Evolutionary conservation across 1,140 invertebrate genomes (phyloP), one percentile per base, ranked within the genome.

Genomic region (Cryptotermes secundus): DNA sequence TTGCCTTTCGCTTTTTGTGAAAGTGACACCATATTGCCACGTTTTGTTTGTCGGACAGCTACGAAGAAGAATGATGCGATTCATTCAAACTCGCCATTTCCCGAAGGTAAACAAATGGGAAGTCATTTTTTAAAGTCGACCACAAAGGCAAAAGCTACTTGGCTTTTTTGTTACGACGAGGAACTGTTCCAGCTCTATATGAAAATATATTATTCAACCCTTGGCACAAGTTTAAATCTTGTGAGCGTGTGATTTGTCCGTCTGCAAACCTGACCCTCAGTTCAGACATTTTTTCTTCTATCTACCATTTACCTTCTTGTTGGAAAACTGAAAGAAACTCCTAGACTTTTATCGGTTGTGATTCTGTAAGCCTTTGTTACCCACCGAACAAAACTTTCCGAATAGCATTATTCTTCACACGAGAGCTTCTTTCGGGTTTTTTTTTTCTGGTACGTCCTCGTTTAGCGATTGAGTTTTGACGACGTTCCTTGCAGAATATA

Each of bases 31-130:
- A 2, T 14, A 14, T 72, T 72, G 59, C 59, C 59, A 72, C 59
- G 14, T 72, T 72, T 72, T 72, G 59, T 31, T 65, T 72, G 59
- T 72, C 59, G n/a, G 59, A 10, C 19, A 22, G 59, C 59, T 72
- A 31, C 26, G 7, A 72, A 26, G 59, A 72, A 72, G 59, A 72
- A 72, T 72, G 31, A 72, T 72, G 59, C n/a, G 26, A 7, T 72
- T 72, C 59, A 72, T 72, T 31, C n/a, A 31, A n/a, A 72, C 26
- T 7, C n/a, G 59, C 59, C 1, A n/a, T 31, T 72, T 72, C 59
- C 26, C 59, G n/a, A 72, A 72, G 59, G 59, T 72, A 72, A 72
- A 72, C 59, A 72, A 72, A 72, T 72, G 59, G 59, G 59, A n/a
- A 31, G 59, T 72, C 59, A 31, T 72, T 72, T 72, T 72, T 72